Percentiles rank a stretch among this genome's conserved stretches.
Evolutionary conservation across 2,113 vertebrate species (phyloP).

Genomic region (Oncorhynchus kisutch): DNA sequence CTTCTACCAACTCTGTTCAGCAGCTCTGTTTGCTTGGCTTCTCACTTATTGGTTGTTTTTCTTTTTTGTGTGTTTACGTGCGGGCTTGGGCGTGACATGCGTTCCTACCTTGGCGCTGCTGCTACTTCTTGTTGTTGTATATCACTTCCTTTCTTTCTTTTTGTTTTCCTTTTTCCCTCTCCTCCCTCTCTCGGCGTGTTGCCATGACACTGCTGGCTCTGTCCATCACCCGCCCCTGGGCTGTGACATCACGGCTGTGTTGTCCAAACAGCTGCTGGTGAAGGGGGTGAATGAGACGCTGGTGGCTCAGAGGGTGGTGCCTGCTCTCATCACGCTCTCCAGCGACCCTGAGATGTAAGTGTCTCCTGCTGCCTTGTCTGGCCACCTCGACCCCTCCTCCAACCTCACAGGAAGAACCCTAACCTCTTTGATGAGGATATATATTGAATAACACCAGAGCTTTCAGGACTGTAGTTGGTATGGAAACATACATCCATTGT

Average conservation of each 20-base stretch:
- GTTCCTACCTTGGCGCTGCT: conserved; percentile 47
- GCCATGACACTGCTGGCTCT: conserved; percentile 84
- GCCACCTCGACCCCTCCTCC: conserved; percentile 45
- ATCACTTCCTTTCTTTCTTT: conserved; percentile 32
- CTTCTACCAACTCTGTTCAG: conserved; percentile 49
- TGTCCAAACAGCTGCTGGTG: conserved; percentile 97
- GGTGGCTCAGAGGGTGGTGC: conserved; percentile 99
- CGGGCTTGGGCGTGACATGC: conserved; percentile 27
- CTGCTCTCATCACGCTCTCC: conserved; percentile 99
- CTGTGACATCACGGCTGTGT: conserved; percentile 72
- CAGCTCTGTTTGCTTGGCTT: conserved; percentile 80
- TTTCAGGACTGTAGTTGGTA: too few relatives aligned
- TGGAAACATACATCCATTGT: too few relatives aligned
- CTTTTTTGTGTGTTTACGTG: conserved; percentile 49
- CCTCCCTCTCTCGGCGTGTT: conserved; percentile 76
- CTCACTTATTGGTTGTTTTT: conserved; percentile 50
- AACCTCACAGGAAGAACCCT: neutral
- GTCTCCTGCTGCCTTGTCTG: conserved; percentile 61
- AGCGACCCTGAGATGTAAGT: conserved; percentile 99
- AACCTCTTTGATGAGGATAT: too few relatives aligned
- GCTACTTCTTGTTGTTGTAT: conserved; percentile 68
- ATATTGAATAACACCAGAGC: too few relatives aligned
- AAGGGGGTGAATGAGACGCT: conserved; percentile 99
- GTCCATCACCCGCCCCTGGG: conserved; percentile 65
- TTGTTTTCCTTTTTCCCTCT: conserved; percentile 22